phyloP scores from a whole-genome alignment of 35 echinoderm and acorn worm genomes.

The Stichopus chloronotus region DNA sequence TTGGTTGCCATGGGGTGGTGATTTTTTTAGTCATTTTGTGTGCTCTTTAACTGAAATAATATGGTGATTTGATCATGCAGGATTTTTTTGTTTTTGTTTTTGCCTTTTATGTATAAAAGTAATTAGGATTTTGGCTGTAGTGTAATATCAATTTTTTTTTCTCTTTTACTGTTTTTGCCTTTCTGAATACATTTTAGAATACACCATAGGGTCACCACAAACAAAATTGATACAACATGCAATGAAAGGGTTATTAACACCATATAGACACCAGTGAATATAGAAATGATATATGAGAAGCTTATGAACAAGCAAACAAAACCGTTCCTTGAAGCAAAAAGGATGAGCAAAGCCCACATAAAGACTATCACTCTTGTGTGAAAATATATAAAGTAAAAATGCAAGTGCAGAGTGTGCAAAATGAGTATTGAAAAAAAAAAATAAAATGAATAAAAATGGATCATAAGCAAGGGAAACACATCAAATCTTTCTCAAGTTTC shows the following conservation, averaged over 20 bases:
- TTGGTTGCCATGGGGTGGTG: neutral
- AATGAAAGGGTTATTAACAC: constrained; percentile 12
- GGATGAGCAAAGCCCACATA: neutral
- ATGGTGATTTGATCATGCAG: constrained; percentile 14
- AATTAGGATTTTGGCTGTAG: too few relatives aligned
- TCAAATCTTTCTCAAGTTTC: too few relatives aligned
- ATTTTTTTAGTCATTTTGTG: neutral
- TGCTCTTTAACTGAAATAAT: neutral
- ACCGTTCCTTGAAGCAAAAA: neutral
- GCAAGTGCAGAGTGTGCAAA: neutral
- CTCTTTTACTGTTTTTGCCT: neutral
- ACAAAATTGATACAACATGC: constrained; percentile 20
- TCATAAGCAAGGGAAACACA: too few relatives aligned
- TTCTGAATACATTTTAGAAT: neutral
- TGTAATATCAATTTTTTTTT: neutral
- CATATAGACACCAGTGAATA: neutral
- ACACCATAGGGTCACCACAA: neutral
- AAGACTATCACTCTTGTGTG: neutral
- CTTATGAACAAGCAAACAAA: neutral
- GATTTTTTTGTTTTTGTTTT: neutral
- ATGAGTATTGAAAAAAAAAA: too few relatives aligned
- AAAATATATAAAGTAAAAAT: neutral
- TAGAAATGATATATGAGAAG: neutral
- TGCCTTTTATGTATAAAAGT: neutral
- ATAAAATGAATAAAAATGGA: too few relatives aligned